Percentiles rank a stretch among this genome's conserved stretches.
Conservation (phyloP, 1,140 invertebrate species). For the Mamestra configurata region DNA sequence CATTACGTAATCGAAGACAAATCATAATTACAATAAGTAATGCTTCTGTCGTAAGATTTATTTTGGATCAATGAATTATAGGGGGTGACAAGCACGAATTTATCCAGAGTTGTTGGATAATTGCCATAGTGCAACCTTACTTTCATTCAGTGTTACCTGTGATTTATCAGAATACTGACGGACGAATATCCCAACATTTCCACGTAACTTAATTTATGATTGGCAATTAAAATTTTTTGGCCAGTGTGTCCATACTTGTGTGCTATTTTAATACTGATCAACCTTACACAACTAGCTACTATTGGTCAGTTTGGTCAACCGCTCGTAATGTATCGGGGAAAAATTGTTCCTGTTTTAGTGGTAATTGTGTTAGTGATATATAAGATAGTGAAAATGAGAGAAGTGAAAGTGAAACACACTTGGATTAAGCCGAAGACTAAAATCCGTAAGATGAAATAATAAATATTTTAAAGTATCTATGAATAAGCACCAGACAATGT, state of each 20-base stretch:
- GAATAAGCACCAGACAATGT: neutral
- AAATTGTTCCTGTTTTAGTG: slow-evolving; percentile 20
- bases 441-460: slow-evolving; percentile 5
- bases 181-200: slow-evolving; percentile 20
- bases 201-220: slow-evolving; percentile 40
- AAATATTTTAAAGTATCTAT: neutral
- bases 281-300: slow-evolving; percentile 43
- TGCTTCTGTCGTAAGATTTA: neutral
- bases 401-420: slow-evolving; percentile 37
- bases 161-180: slow-evolving; percentile 12
- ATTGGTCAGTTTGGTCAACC: slow-evolving; percentile 43
- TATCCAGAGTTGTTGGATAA: slow-evolving; percentile 5
- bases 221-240: slow-evolving; percentile 41
- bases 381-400: slow-evolving; percentile 8
- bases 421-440: slow-evolving; percentile 15
- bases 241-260: slow-evolving; percentile 5
- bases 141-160: slow-evolving; percentile 40
- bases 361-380: slow-evolving; percentile 10
- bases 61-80: slow-evolving; percentile 37
- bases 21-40: slow-evolving; percentile 10
- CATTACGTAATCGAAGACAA: slow-evolving; percentile 12
- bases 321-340: slow-evolving; percentile 21
- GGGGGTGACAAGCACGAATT: slow-evolving; percentile 19
- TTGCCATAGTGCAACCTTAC: slow-evolving; percentile 28
- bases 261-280: slow-evolving; percentile 54